Evolutionary conservation across 2,113 vertebrate genomes (phyloP).

Genomic region (Cyanoliseus patagonus): DNA sequence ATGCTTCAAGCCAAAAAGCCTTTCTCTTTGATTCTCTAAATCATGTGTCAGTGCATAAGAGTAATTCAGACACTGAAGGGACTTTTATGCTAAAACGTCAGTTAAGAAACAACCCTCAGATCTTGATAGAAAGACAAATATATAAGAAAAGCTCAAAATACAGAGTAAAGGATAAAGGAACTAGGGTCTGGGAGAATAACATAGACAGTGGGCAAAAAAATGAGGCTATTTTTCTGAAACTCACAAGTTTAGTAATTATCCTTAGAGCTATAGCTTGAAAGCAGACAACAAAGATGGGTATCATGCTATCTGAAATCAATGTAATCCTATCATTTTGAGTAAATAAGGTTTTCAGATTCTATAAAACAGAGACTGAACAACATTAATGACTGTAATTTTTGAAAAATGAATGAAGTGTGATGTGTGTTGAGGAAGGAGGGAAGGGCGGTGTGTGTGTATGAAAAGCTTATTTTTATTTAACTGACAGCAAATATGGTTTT

Average conservation of each 20-base stretch:
- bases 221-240: background rate
- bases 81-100: background rate
- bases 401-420: background rate
- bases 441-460: accelerated
- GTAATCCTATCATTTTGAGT: background rate
- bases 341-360: background rate
- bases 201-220: background rate
- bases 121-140: background rate
- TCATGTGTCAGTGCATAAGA: accelerated
- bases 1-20: background rate
- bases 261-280: background rate
- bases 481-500: background rate
- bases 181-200: background rate
- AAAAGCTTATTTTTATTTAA: background rate
- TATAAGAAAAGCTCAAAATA: background rate
- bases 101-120: background rate
- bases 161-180: background rate
- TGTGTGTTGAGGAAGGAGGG: background rate
- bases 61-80: background rate
- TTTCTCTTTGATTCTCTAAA: background rate
- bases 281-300: background rate
- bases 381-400: background rate
- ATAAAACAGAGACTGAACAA: background rate
- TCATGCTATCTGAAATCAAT: background rate
- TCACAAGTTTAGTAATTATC: accelerated